Evolutionary conservation across 1,140 invertebrate species (phyloP), one percentile per base, ranked within the genome.

Genomic region (Zaprionus davidi): DNA sequence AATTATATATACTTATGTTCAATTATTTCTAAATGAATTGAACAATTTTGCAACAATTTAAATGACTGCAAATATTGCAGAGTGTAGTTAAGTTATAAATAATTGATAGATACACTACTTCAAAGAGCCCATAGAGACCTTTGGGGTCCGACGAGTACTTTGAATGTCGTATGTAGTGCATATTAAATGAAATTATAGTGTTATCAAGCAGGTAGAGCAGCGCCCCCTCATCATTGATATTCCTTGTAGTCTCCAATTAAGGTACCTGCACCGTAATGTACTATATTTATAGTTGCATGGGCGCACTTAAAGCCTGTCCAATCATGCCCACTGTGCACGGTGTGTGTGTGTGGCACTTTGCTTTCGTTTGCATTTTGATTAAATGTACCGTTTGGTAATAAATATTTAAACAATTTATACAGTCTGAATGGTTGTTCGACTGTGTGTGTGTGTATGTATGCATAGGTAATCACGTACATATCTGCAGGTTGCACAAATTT

Each of bases 321-420:
- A 46, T 46, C n/a, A 17, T 3, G 5, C n/a, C n/a, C 2, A 49
- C 44, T 17, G 44, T 49, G 17, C 15, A 15, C n/a, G 1, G 7
- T 11, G 26, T 28, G 26, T 7, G 28, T 31, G 28, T 44, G 15
- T 44, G 44, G n/a, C n/a, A 5, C 15, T 49, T 26, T 60, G 34
- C 9, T 44, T 34, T 59, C 15, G 17, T 36, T 49, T 13, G 51
- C 36, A 68, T 53, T 46, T 68, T 70, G 38, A 58, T 67, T 59
- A 56, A 62, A 51, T 26, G 41, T 26, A 56, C 56, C 60, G 15
- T 46, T 56, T 55, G 4, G 46, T 53, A 49, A 70, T 56, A 74
- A 69, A 74, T 69, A 57, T 70, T 74, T 60, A 63, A 74, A 53
- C 58, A 74, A 74, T 34, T 15, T 20, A 36, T 22, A 46, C 44